A percentile compares a stretch with the other conserved stretches of the same genome.
Evolutionary conservation across 1,140 invertebrate genomes (phyloP).

Genomic region (Drosophila insularis): DNA sequence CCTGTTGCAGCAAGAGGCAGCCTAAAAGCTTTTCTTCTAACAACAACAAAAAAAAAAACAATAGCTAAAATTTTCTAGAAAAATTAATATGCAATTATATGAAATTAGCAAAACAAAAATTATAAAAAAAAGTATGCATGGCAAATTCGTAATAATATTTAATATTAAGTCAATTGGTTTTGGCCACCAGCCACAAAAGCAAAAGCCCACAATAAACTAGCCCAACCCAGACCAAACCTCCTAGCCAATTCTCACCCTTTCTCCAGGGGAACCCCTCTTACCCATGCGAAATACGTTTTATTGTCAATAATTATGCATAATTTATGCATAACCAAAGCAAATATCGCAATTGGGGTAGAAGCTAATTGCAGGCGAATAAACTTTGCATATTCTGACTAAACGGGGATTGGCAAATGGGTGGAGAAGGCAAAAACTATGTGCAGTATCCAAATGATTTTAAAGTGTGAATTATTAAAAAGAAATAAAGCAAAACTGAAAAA

Average conservation of each 20-base stretch:
- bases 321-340: constrained; percentile 62
- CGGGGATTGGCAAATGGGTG: not conserved
- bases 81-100: constrained; percentile 77
- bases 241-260: too few relatives aligned
- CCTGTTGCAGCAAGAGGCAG: constrained; percentile 46
- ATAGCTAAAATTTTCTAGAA: constrained; percentile 3
- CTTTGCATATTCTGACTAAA: constrained; percentile 5
- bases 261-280: constrained; percentile 14
- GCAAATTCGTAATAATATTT: constrained; percentile 77
- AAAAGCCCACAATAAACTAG: not conserved
- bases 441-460: not conserved
- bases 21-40: constrained; percentile 55
- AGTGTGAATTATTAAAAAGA: not conserved
- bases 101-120: constrained; percentile 64
- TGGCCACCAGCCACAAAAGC: constrained; percentile 20
- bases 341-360: constrained; percentile 40
- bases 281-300: constrained; percentile 40
- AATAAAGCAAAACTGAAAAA: not conserved
- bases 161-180: constrained; percentile 72
- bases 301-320: constrained; percentile 70
- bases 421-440: not conserved
- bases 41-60: constrained; percentile 18
- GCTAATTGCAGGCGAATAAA: constrained; percentile 12
- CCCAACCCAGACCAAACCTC: not conserved
- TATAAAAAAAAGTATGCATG: constrained; percentile 56